phyloP scores from a whole-genome alignment of 1,140 invertebrate genomes.

The Trypoxylus dichotomus region DNA sequence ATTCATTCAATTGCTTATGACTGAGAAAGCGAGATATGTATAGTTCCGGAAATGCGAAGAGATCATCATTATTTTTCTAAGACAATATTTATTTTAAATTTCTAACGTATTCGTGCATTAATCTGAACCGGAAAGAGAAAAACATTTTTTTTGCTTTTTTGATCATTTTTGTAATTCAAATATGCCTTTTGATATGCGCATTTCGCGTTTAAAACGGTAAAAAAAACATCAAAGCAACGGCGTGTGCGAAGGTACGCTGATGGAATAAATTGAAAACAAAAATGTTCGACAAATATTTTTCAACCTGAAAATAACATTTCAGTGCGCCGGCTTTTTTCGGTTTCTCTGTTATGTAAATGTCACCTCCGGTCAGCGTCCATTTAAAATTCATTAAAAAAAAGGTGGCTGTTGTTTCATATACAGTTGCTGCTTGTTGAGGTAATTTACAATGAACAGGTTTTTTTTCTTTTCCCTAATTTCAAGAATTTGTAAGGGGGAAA shows the following conservation, averaged over 20 bases:
- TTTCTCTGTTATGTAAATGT: not conserved
- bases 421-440: constrained; percentile 8
- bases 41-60: not conserved
- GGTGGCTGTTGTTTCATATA: too few relatives aligned
- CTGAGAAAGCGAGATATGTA: not conserved
- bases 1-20: too few relatives aligned
- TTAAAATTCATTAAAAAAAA: not conserved
- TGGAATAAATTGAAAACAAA: not conserved
- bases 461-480: not conserved
- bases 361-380: not conserved
- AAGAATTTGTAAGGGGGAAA: not conserved
- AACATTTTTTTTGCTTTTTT: not conserved
- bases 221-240: not conserved
- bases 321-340: not conserved
- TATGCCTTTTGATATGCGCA: not conserved
- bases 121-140: not conserved
- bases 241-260: not conserved
- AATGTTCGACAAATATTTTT: not conserved
- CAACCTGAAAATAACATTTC: not conserved
- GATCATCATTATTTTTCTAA: not conserved
- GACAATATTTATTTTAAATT: not conserved
- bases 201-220: not conserved
- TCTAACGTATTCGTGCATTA: not conserved
- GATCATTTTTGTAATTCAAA: not conserved
- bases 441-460: not conserved